phyloP scores from a whole-genome alignment of 2,113 vertebrate genomes.

The Philantomba maxwellii region DNA sequence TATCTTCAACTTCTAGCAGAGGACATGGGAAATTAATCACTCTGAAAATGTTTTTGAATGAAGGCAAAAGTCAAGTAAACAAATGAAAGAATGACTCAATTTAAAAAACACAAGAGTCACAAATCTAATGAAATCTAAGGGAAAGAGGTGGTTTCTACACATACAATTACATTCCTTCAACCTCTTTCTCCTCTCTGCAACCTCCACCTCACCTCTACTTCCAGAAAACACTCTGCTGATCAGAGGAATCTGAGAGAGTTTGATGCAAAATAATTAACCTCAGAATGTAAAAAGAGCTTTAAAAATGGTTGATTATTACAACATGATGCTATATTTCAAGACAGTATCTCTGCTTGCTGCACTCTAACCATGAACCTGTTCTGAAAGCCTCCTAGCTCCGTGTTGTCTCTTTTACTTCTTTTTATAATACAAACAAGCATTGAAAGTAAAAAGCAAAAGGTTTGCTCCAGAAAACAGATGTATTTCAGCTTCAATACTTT shows the following conservation, averaged over 20 bases:
- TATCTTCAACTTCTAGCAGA: not conserved
- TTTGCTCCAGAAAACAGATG: not conserved
- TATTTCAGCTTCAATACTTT: not conserved
- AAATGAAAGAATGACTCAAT: not conserved
- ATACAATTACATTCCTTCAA: not conserved
- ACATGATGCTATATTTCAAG: not conserved
- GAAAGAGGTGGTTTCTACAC: not conserved
- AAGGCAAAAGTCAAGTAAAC: not conserved
- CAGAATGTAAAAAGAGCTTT: not conserved
- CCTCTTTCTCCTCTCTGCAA: not conserved
- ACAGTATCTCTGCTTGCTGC: not conserved
- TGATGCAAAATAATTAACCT: not conserved
- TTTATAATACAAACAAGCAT: not conserved
- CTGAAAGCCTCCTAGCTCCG: not conserved
- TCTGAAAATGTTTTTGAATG: constrained; percentile 11
- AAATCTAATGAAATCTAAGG: not conserved
- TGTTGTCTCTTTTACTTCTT: not conserved
- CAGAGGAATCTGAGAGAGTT: not conserved
- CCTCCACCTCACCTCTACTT: not conserved
- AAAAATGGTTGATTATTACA: not conserved
- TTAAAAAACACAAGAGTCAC: not conserved
- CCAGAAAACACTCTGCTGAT: not conserved
- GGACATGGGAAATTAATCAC: not conserved
- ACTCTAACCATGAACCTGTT: not conserved
- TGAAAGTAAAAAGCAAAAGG: not conserved